Conservation (phyloP, 2,797 vertebrate species). For the Helarctos malayanus region DNA sequence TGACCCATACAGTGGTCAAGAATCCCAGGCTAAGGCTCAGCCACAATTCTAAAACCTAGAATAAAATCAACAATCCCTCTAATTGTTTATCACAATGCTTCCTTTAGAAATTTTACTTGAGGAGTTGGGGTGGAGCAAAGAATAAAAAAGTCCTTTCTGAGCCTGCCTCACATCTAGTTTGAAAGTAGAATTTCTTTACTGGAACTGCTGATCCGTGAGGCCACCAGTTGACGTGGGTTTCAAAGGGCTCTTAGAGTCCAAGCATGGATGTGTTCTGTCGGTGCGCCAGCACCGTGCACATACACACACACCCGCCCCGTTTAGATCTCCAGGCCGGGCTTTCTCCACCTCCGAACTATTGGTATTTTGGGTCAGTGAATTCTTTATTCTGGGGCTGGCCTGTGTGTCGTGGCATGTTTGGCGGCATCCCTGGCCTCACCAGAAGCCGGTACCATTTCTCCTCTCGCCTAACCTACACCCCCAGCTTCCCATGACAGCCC, state of each 20-base stretch:
- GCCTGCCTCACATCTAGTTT: background rate
- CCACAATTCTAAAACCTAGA: background rate
- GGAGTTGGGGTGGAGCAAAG: background rate
- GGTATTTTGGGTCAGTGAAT: background rate
- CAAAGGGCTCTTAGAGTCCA: background rate
- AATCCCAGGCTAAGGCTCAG: background rate
- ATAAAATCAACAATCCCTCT: background rate
- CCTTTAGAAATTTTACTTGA: background rate
- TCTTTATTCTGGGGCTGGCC: background rate
- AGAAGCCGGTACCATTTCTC: background rate
- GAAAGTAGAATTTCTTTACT: constrained; percentile 35
- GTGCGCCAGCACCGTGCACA: background rate
- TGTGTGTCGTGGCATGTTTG: background rate
- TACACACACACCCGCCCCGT: fast-evolving
- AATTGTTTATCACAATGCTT: background rate
- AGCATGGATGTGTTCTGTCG: background rate
- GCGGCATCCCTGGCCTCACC: background rate
- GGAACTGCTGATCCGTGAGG: background rate
- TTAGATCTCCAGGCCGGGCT: background rate
- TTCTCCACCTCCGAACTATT: background rate
- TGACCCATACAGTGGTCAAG: background rate
- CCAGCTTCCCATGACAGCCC: background rate
- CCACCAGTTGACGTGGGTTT: background rate
- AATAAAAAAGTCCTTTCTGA: constrained; percentile 40
- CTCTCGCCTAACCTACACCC: background rate